phyloP scores from a whole-genome alignment of 2,113 vertebrate genomes.

The Halcyon senegalensis region DNA sequence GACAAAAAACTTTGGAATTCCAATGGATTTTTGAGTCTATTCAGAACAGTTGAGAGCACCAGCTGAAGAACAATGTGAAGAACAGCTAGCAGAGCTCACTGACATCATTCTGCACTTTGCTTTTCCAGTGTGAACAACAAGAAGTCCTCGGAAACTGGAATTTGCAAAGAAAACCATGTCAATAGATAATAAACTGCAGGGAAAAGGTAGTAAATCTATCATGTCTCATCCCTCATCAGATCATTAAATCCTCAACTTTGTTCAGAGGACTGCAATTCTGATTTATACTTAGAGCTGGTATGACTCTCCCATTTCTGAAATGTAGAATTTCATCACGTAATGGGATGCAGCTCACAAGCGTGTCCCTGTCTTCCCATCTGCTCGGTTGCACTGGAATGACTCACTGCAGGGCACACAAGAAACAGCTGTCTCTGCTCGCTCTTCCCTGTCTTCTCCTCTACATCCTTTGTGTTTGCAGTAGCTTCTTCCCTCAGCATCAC shows the following conservation, averaged over 20 bases:
- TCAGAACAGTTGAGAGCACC: neutral
- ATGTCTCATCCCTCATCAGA: neutral
- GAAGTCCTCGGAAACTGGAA: neutral
- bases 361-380: rapidly evolving
- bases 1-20: neutral
- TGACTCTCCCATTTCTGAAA: neutral
- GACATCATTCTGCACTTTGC: neutral
- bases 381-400: neutral
- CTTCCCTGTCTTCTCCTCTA: neutral
- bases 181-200: neutral
- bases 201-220: neutral
- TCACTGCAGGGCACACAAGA: neutral
- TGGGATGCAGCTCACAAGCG: neutral
- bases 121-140: neutral
- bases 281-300: neutral
- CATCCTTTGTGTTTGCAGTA: neutral
- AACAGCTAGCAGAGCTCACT: neutral
- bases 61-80: neutral
- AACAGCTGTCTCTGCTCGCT: neutral
- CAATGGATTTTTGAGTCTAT: neutral
- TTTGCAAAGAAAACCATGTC: neutral
- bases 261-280: neutral
- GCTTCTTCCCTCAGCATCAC: neutral
- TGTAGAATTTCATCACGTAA: neutral
- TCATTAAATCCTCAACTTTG: neutral